Evolutionary conservation across 2,113 vertebrate genomes (phyloP).

Genomic region (Conger conger): DNA sequence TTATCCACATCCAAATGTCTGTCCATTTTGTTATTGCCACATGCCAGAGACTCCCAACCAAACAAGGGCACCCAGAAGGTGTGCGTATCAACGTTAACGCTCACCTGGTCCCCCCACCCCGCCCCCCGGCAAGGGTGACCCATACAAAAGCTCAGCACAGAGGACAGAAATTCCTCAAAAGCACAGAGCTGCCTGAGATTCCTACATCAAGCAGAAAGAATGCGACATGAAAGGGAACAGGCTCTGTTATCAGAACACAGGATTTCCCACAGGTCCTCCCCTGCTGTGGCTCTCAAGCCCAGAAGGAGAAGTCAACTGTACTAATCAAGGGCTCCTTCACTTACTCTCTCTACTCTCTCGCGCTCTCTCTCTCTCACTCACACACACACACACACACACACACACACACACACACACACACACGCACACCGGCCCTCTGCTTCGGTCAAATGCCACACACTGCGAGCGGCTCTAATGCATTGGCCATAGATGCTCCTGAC

Average conservation of each 20-base stretch:
- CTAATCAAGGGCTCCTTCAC: slow-evolving; percentile 26
- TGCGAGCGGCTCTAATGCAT: too few species aligned
- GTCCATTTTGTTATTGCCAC: background rate
- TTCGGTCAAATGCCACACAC: background rate
- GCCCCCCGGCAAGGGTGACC: too few species aligned
- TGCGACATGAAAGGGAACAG: background rate
- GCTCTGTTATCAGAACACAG: background rate
- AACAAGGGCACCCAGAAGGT: background rate
- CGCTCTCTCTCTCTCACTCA: background rate
- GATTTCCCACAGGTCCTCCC: background rate
- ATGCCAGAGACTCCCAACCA: background rate
- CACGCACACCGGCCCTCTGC: background rate
- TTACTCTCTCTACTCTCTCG: too few species aligned
- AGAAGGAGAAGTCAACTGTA: background rate
- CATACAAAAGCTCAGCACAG: background rate
- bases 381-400: background rate
- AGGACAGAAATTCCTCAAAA: background rate
- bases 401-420: background rate
- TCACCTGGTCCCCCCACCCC: too few species aligned
- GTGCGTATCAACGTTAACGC: background rate
- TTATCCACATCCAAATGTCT: background rate
- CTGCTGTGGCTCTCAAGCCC: background rate
- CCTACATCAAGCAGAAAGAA: background rate
- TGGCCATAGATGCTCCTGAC: background rate
- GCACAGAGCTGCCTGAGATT: background rate